Conservation (phyloP, 1,140 invertebrate species). For the Tetraneura akinire region DNA sequence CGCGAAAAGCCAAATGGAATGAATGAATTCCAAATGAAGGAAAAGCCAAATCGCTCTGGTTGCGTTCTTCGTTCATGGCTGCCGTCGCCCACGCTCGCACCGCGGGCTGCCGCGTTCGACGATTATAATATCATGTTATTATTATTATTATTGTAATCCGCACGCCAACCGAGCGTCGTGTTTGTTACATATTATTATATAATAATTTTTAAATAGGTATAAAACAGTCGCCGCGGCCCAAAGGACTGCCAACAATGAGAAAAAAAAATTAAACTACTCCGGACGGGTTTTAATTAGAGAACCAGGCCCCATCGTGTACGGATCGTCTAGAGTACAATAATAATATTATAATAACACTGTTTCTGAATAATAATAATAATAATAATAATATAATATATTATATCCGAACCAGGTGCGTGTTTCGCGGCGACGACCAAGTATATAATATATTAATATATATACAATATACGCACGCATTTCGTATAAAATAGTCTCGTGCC, state of each 20-base stretch:
- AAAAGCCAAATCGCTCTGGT: too few relatives aligned
- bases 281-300: conserved; percentile 40
- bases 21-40: too few relatives aligned
- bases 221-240: too few relatives aligned
- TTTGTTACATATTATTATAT: too few relatives aligned
- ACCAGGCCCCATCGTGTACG: conserved; percentile 5
- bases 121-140: not conserved
- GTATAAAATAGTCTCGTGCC: not conserved
- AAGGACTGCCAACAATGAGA: not conserved
- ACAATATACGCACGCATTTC: too few relatives aligned
- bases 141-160: not conserved
- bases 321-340: not conserved
- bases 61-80: too few relatives aligned
- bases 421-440: too few relatives aligned
- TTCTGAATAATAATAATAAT: not conserved
- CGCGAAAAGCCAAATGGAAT: too few relatives aligned
- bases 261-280: not conserved
- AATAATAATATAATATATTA: too few relatives aligned
- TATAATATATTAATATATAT: too few relatives aligned
- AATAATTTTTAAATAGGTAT: too few relatives aligned
- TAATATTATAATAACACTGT: conserved; percentile 4
- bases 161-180: not conserved
- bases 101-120: not conserved
- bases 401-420: conserved; percentile 20
- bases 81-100: not conserved